phyloP scores from a whole-genome alignment of 2,888 invertebrate species.

The Athalia circularis region DNA sequence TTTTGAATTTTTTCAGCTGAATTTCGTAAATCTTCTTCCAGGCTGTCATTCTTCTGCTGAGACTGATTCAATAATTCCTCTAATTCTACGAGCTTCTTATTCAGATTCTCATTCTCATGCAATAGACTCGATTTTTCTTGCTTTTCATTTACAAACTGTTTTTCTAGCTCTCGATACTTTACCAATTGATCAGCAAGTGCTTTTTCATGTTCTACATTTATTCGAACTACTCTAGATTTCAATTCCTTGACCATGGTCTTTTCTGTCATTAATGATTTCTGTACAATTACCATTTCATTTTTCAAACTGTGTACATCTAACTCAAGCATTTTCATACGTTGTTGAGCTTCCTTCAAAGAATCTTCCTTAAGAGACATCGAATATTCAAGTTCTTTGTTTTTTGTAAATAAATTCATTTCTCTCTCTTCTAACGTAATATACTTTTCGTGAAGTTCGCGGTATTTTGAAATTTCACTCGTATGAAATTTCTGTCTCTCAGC shows the following conservation, averaged over 20 bases:
- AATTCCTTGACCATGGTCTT: slow-evolving; percentile 7
- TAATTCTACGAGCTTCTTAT: slow-evolving; percentile 48
- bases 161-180: slow-evolving; percentile 13
- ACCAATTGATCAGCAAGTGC: not conserved
- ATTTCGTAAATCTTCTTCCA: not conserved
- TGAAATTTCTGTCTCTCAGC: slow-evolving; percentile 10
- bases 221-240: slow-evolving; percentile 12
- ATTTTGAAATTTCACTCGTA: not conserved
- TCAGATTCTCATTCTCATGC: slow-evolving; percentile 51
- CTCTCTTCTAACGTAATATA: slow-evolving; percentile 50
- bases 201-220: slow-evolving; percentile 18
- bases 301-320: not conserved
- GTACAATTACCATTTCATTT: not conserved
- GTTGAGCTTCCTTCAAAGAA: slow-evolving; percentile 43
- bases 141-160: slow-evolving; percentile 48
- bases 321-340: not conserved
- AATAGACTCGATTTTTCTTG: slow-evolving; percentile 50
- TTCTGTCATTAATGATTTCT: slow-evolving; percentile 1
- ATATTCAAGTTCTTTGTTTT: slow-evolving; percentile 52
- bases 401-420: slow-evolving; percentile 47
- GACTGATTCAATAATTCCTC: slow-evolving; percentile 48
- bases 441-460: slow-evolving; percentile 25
- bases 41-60: slow-evolving; percentile 4
- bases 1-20: not conserved
- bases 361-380: slow-evolving; percentile 51